phyloP scores from a whole-genome alignment of 2,888 invertebrate species.

The Lacanobia oleracea region DNA sequence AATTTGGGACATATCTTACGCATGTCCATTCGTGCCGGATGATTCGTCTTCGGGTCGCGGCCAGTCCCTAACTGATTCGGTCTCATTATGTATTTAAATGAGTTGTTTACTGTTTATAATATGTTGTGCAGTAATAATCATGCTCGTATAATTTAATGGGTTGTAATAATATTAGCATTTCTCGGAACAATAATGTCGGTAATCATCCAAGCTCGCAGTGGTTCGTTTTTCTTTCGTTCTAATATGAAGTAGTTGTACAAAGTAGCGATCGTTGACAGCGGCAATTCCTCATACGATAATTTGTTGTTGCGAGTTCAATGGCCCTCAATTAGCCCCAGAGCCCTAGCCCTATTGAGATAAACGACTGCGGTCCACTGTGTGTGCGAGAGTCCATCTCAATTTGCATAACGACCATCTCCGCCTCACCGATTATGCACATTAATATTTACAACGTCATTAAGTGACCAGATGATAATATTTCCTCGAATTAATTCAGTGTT shows the following conservation, averaged over 20 bases:
- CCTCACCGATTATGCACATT: constrained; percentile 77
- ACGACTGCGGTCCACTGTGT: constrained; percentile 72
- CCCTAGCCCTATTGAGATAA: constrained; percentile 83
- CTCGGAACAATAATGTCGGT: constrained; percentile 57
- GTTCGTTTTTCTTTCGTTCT: constrained; percentile 59
- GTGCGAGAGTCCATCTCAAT: constrained; percentile 75
- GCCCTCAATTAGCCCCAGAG: constrained; percentile 82
- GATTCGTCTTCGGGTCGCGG: constrained; percentile 40
- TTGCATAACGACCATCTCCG: constrained; percentile 81
- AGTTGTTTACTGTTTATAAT: constrained; percentile 42
- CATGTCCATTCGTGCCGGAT: constrained; percentile 39
- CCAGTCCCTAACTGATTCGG: constrained; percentile 20
- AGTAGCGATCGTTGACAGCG: constrained; percentile 70
- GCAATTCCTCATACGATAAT: constrained; percentile 77
- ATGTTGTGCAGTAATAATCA: constrained; percentile 45
- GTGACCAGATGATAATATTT: constrained; percentile 69
- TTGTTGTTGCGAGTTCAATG: constrained; percentile 78
- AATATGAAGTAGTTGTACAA: constrained; percentile 55
- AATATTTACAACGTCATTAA: constrained; percentile 80
- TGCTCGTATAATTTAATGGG: constrained; percentile 44
- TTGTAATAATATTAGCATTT: constrained; percentile 57
- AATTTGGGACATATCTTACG: constrained; percentile 73
- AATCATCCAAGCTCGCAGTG: constrained; percentile 51
- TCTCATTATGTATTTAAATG: constrained; percentile 46
- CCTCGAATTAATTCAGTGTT: constrained; percentile 68